Evolutionary conservation across 2,113 vertebrate genomes (phyloP), one percentile per base, ranked within the genome.

Genomic region (Canis aureus): DNA sequence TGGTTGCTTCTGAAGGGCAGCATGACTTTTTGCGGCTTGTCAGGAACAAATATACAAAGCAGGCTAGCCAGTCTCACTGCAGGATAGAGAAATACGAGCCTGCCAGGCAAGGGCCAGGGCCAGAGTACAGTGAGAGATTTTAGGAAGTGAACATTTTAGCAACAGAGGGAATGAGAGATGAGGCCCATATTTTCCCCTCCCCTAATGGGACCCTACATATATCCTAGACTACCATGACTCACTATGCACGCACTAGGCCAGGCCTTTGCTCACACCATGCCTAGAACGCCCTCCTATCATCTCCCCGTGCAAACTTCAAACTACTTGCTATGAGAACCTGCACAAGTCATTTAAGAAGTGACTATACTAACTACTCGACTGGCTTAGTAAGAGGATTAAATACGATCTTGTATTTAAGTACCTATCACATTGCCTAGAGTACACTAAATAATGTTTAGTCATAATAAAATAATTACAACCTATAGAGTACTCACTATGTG

Each of bases 391-490:
- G 49, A 35, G 17, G 2, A 94, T 62, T 43, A 80, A 71, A 71
- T 90, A 79, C 16, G 38, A 67, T n/a, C 20, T 62, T 87, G 6
- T 25, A 74, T 55, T 86, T 35, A 78, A 32, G 15, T 82, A 67
- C 10, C n/a, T 71, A 83, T 60, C 43, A 51, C n/a, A 51, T 55
- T 79, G 59, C 29, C 29, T 38, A 69, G 2, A 76, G 19, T 32
- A 89, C 27, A 83, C 35, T 13, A 73, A 51, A 71, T 49, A 67
- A 83, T n/a, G 53, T 43, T 43, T 43, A 43, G 43, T 43, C 43
- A 43, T 43, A 43, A 43, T 43, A 91, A 80, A 53, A 80, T 62
- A 53, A 89, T 60, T 80, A 92, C 80, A 79, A 76, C 35, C 15
- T 71, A 69, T 5, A 57, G 35, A 55, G 32, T 38, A 10, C 57